These are phyloP conservation scores for Amphipoea lucens DNA, from an alignment of 2,888 invertebrate species.

Conservation along the genomic window DNA sequence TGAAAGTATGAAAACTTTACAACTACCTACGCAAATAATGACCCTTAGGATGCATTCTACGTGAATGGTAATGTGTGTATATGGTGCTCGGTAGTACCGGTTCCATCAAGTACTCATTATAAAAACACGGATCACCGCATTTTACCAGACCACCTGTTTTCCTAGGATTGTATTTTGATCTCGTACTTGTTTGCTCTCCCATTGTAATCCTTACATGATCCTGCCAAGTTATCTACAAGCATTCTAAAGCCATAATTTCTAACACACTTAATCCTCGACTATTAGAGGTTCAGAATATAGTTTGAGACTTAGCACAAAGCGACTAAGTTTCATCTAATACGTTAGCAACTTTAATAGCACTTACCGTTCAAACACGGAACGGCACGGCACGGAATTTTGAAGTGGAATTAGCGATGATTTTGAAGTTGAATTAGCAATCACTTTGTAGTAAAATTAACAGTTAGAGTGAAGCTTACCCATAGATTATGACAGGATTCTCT, in stretches of 20 bases:
- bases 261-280: conserved; percentile 11
- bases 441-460: conserved; percentile 13
- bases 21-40: not conserved
- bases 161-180: not conserved
- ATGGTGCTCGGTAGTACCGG: not conserved
- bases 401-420: conserved; percentile 1
- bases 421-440: conserved; percentile 20
- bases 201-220: not conserved
- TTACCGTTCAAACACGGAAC: not conserved
- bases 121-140: conserved; percentile 2
- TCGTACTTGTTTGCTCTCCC: not conserved
- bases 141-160: not conserved
- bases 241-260: conserved; percentile 14
- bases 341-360: conserved; percentile 54
- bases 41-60: not conserved
- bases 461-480: no score
- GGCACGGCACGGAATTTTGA: conserved; percentile 13
- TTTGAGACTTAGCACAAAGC: conserved; percentile 36
- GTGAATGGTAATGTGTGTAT: not conserved
- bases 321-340: conserved; percentile 45
- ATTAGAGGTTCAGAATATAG: conserved; percentile 18
- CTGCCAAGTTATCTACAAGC: not conserved
- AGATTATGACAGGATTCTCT: not conserved
- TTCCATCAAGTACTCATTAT: not conserved
- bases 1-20: not conserved